phyloP scores from a whole-genome alignment of 2,888 invertebrate genomes.

The Aphodius granarius region DNA sequence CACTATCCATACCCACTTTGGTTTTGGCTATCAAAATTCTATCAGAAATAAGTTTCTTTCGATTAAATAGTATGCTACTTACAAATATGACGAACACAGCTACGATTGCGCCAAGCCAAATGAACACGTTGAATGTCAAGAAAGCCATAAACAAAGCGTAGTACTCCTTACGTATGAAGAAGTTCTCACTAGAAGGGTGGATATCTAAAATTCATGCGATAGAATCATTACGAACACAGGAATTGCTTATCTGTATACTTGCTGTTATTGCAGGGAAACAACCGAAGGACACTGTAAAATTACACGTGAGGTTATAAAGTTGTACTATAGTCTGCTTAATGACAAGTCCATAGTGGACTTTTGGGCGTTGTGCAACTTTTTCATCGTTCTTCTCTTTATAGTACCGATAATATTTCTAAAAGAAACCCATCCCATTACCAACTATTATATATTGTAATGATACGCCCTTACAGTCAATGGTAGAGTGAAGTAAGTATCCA shows the following conservation, averaged over 20 bases:
- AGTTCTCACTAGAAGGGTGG: constrained; percentile 55
- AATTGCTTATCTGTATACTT: constrained; percentile 53
- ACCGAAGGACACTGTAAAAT: constrained; percentile 89
- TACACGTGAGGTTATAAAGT: constrained; percentile 87
- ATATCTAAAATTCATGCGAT: constrained; percentile 54
- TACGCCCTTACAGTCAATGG: constrained; percentile 84
- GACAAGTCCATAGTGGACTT: constrained; percentile 61
- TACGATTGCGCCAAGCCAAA: constrained; percentile 88
- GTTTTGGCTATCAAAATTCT: constrained; percentile 74
- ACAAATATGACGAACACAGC: constrained; percentile 80
- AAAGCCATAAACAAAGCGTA: constrained; percentile 83
- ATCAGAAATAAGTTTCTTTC: no score
- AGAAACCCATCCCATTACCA: not conserved
- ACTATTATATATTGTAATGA: not conserved
- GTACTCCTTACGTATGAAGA: constrained; percentile 59
- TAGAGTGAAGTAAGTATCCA: constrained; percentile 94
- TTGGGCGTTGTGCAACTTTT: no score
- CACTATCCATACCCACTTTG: constrained; percentile 72
- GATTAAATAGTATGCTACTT: no score
- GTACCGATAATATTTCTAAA: no score
- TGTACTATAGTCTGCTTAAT: constrained; percentile 77
- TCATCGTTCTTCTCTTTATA: no score
- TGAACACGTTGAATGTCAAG: constrained; percentile 89
- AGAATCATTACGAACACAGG: not conserved
- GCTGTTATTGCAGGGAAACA: constrained; percentile 88